Evolutionary conservation across 2,888 invertebrate genomes (phyloP), one percentile per base, ranked within the genome.

Genomic region (Platycheirus rosarum): DNA sequence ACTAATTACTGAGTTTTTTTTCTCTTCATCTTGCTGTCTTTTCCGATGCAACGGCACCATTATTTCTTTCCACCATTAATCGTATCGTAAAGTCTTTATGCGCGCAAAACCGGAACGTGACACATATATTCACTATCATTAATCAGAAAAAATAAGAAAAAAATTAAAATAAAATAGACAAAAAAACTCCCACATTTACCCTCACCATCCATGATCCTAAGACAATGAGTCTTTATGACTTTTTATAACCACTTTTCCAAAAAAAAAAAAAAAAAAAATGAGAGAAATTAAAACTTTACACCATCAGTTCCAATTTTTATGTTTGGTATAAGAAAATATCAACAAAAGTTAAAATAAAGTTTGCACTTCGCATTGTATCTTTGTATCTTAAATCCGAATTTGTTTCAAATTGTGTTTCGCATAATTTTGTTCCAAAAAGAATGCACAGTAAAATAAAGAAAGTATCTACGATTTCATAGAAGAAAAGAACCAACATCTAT

Each of bases 151-250:
- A 5, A 8, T 26, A 49, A 26, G 20, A 46, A 11, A 20, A 48
- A 23, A 48, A 23, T 23, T 55, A 40, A 57, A 40, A 57, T 57
- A 57, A 57, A 40, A 37, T 35, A 40, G 11, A 14, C 20, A 13
- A 55, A 42, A 42, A n/a, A n/a, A 60, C 16, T 44, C 60, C 42
- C 60, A 44, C 60, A 60, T 60, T 60, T 44, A 60, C 44, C 44
- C 60, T 29, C 16, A 29, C 16, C 6, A 42, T 20, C 37, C 55
- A 35, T 13, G 20, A 18, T 63, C 51, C 51, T 11, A 70, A 80
- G 70, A 70, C 76, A 80, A 80, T 76, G 46, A 62, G 62, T 40
- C 80, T 76, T 80, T 76, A 80, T 76, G 80, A 71, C 80, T 80
- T 76, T 80, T 76, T 70, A 44, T 76, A 80, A 80, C 76, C 70